Base-by-base conservation (phyloP, 2,888 invertebrate species). In the Thalpophila matura region DNA sequence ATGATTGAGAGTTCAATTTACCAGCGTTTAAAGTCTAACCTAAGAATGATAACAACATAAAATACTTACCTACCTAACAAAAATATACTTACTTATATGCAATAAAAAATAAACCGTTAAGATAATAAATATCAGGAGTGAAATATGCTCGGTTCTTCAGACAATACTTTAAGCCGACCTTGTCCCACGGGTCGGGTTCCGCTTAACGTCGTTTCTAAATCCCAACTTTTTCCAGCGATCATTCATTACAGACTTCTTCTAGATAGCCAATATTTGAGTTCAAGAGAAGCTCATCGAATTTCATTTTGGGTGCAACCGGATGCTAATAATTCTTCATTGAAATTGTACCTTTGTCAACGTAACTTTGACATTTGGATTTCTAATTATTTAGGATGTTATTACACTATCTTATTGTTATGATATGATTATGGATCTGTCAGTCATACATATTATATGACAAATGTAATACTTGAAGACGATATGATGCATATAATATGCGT, bases 211-310 rank as follows among this genome's bases (percentile, higher is more conserved):
- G n/a, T 26, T 37, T 55, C 43, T 27, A 40, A 51, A 54, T 29
- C 55, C 37, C 20, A 50, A 59, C 18, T 40, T 59, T 51, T 59
- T 73, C 49, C 46, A 27, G 38, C 27, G 14, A 73, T 68, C 43
- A 58, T 68, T 56, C 29, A 62, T 68, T 58, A 61, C 45, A 42
- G 20, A 57, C 67, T 42, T 29, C 4, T 53, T 49, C 42, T 10
- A 29, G 26, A 37, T 35, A 38, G 10, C 22, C 38, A 46, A 53
- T 65, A 54, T 54, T 18, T 31, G 16, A 46, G 14, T 50, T 43
- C 14, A 9, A 7, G 9, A 49, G 24, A 43, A 46, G 14, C 5
- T 46, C 12, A 31, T 59, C 14, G 6, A 53, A 69, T 18, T 42
- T 3, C 4, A 14, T 46, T 68, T 55, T 37, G 1, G 7, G 22